Base-by-base conservation (phyloP, 1,140 invertebrate genomes). In the Glossosoma conforme region DNA sequence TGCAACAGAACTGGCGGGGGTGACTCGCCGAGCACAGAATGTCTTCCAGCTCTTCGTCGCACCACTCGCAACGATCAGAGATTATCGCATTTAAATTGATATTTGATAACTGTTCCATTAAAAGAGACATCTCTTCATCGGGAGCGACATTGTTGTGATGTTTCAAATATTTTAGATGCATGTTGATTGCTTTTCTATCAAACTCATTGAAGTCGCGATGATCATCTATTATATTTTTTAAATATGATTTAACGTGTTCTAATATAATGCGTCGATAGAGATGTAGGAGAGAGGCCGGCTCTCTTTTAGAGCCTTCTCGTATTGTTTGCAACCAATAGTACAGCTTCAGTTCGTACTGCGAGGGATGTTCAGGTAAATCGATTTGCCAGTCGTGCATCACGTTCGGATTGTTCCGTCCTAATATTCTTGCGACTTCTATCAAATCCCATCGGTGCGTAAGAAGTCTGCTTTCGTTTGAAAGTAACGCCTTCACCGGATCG, bases 41-140 rank as follows among this genome's bases (percentile, higher is more conserved):
- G 11, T 28, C 17, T 13, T 25, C n/a, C 21, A 51, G 18, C 1
- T n/a, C 8, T 13, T 51, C 48, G 2, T 38, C 20, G 15, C 48
- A 51, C 48, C 48, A 51, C 0, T 51, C 48, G 20, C 48, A 51
- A 5, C 13, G 4, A 18, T 51, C 48, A 2, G 28, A 21, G 5
- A 51, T 10, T 8, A 44, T 15, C 18, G 10, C 32, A 18, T 44
- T 19, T 14, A 37, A 19, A 22, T 18, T 32, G 28, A n/a, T 48
- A 14, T 24, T 33, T 30, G 35, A 33, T 25, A n/a, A 9, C 19
- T 11, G n/a, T n/a, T 3, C 9, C 6, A 25, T 25, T 13, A 37
- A 15, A 8, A 8, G 6, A 15, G n/a, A 14, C 10, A 37, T 11
- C 14, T 37, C 18, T 9, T 35, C 32, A n/a, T 14, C 24, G 9